phyloP scores from a whole-genome alignment of 2,797 vertebrate species.

The Melopsittacus undulatus region DNA sequence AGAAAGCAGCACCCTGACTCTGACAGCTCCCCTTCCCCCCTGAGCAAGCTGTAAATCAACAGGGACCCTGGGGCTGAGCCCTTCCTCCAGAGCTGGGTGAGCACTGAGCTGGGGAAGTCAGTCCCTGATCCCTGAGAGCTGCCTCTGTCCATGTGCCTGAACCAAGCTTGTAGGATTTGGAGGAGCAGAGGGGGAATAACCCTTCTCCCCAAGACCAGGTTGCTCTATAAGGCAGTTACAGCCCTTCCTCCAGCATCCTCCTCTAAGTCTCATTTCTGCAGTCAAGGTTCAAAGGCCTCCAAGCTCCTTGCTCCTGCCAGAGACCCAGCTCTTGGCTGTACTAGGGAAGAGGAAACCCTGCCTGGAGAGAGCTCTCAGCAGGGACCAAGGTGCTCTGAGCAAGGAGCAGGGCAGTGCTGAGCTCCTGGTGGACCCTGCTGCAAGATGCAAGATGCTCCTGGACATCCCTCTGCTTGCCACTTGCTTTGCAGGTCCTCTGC shows the following conservation, averaged over 20 bases:
- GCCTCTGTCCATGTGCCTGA: neutral
- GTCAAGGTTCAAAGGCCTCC: neutral
- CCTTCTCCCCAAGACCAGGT: neutral
- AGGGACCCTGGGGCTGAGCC: neutral
- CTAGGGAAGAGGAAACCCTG: neutral
- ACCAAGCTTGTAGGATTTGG: neutral
- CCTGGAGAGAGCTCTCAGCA: neutral
- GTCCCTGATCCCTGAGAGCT: neutral
- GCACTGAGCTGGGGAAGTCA: neutral
- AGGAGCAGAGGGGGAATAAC: neutral
- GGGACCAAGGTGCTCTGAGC: neutral
- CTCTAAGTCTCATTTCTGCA: neutral
- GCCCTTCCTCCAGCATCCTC: conserved; percentile 12
- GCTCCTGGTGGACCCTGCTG: neutral
- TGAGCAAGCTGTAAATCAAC: neutral
- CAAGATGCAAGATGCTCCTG: neutral
- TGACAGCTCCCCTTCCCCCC: neutral
- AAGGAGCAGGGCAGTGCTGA: neutral
- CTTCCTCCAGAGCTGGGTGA: neutral
- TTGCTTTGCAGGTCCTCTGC: neutral
- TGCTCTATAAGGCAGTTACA: neutral
- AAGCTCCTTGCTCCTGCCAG: neutral
- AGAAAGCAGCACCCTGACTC: neutral
- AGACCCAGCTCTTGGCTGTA: neutral
- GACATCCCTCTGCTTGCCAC: neutral